Conservation (phyloP, 53 echinoderm and acorn worm genomes). For the Antedon mediterranea region DNA sequence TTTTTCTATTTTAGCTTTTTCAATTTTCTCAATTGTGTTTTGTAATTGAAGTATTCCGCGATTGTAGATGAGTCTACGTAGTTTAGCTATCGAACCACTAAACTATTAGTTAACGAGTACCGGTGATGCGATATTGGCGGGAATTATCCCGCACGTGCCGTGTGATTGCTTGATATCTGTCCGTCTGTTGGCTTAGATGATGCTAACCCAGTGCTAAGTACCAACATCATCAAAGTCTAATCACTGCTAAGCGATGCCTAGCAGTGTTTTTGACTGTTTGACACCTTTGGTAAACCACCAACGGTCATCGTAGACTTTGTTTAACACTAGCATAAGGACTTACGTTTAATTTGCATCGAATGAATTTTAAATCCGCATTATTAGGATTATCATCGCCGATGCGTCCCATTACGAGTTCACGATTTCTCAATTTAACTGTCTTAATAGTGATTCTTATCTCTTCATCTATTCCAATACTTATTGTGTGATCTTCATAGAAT, state of each 20-base stretch:
- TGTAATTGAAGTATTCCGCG: background rate
- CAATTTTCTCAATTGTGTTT: background rate
- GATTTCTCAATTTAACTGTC: background rate
- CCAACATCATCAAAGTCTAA: background rate
- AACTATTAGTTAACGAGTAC: background rate
- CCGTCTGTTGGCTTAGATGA: background rate
- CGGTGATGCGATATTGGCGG: background rate
- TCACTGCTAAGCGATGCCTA: background rate
- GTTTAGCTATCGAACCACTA: background rate
- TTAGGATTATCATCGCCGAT: background rate
- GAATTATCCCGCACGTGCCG: background rate
- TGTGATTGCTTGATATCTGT: background rate
- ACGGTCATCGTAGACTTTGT: background rate
- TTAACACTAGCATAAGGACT: background rate
- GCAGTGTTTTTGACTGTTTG: background rate
- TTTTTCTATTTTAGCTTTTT: background rate
- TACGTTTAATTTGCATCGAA: background rate
- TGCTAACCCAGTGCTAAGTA: background rate
- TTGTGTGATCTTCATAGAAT: background rate
- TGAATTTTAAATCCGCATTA: background rate
- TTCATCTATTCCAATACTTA: background rate
- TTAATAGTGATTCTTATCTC: background rate
- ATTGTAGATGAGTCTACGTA: background rate
- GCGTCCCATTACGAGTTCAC: background rate
- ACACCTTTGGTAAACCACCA: background rate